Conservation (phyloP, 2,113 vertebrate species). For the Albula goreensis region DNA sequence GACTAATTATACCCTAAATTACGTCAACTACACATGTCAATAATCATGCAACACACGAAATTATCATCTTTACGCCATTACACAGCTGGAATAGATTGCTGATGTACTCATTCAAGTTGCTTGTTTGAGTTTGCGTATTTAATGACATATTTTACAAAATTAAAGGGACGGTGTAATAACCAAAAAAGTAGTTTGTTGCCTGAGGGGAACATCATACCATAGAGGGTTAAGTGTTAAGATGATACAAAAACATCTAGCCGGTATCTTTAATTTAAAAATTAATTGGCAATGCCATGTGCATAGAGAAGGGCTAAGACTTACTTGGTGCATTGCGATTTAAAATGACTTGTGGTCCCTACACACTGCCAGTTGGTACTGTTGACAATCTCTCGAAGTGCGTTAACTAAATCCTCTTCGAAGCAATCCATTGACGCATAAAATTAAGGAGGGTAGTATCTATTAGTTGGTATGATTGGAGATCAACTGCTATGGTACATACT, state of each 20-base stretch:
- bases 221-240: no score
- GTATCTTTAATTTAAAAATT: no score
- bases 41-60: neutral
- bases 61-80: neutral
- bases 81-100: neutral
- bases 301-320: slow-evolving; percentile 30
- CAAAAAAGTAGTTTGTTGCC: no score
- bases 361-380: slow-evolving; percentile 56
- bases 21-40: no score
- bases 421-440: slow-evolving; percentile 44
- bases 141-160: no score
- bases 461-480: no score
- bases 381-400: slow-evolving; percentile 57
- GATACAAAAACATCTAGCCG: no score
- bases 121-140: no score
- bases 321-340: slow-evolving; percentile 60
- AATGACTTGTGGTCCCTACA: slow-evolving; percentile 48
- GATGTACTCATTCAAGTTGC: neutral
- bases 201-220: no score
- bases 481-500: neutral
- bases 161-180: no score
- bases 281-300: no score
- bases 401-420: slow-evolving; percentile 58
- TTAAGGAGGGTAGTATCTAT: neutral
- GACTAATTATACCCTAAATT: neutral